A percentile compares a stretch with the other conserved stretches of the same genome.
Conservation (phyloP, 1,140 invertebrate species). For the Anoplolepis gracilipes region DNA sequence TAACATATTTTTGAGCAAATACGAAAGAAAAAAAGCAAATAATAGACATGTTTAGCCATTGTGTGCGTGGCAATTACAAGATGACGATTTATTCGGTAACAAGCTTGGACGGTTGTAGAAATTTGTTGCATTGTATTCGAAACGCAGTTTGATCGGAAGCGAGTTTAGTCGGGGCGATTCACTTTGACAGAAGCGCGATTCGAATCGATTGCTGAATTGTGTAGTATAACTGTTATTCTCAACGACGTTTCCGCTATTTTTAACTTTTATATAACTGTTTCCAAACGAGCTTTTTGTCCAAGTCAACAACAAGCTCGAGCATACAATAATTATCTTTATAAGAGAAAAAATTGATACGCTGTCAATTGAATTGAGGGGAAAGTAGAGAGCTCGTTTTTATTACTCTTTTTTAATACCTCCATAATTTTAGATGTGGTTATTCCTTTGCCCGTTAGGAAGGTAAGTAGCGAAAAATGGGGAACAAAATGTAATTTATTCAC, state of each 20-base stretch:
- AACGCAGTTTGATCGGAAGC: conserved; percentile 54
- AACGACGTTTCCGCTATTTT: conserved; percentile 27
- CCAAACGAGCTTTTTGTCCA: background rate
- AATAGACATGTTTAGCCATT: conserved; percentile 57
- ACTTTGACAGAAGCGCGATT: conserved; percentile 57
- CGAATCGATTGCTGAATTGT: conserved; percentile 50
- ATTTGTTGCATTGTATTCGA: conserved; percentile 13
- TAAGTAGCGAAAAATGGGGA: background rate
- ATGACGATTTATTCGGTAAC: conserved; percentile 63
- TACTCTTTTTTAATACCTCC: background rate
- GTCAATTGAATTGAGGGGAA: no score
- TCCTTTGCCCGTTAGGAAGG: background rate
- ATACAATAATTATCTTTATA: background rate
- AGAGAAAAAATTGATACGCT: background rate
- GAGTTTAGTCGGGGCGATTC: conserved; percentile 54
- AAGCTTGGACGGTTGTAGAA: conserved; percentile 49
- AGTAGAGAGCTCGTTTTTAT: background rate
- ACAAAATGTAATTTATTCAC: conserved; percentile 28
- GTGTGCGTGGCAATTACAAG: conserved; percentile 47
- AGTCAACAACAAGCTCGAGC: background rate
- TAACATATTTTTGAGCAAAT: conserved; percentile 31
- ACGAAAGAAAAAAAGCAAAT: background rate
- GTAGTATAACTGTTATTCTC: conserved; percentile 30
- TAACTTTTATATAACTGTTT: conserved; percentile 30
- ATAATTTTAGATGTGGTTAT: background rate